phyloP scores from a whole-genome alignment of 2,797 vertebrate species.

The Ciconia nigra region DNA sequence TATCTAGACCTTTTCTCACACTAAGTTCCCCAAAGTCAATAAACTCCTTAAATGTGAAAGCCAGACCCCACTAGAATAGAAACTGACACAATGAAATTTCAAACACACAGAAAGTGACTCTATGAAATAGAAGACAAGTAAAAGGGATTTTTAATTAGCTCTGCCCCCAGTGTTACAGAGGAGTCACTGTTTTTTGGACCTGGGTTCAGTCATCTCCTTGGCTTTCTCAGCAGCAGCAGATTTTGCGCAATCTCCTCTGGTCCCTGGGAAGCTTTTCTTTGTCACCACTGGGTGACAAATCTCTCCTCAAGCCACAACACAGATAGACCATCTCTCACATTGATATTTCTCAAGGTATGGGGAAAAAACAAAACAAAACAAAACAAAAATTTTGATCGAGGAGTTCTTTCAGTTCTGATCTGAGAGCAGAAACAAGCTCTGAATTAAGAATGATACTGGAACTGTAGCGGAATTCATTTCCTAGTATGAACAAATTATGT shows the following conservation, averaged over 20 bases:
- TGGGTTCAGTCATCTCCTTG: not conserved
- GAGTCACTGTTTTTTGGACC: not conserved
- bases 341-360: not conserved
- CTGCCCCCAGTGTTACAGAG: not conserved
- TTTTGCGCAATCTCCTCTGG: not conserved
- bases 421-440: constrained; percentile 26
- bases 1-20: not conserved
- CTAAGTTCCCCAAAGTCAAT: not conserved
- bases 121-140: not conserved
- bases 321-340: not conserved
- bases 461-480: not conserved
- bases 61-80: not conserved
- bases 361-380: too few relatives aligned
- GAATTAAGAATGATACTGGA: not conserved
- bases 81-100: not conserved
- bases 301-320: not conserved
- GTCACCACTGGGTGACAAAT: not conserved
- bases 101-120: not conserved
- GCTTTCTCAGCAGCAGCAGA: not conserved
- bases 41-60: not conserved
- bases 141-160: not conserved
- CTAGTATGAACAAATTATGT: not conserved
- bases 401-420: constrained; percentile 9
- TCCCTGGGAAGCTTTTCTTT: not conserved
- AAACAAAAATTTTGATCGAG: constrained; percentile 1